Evolutionary conservation across 2,888 invertebrate species (phyloP).

Genomic region (Eremobia ochroleuca): DNA sequence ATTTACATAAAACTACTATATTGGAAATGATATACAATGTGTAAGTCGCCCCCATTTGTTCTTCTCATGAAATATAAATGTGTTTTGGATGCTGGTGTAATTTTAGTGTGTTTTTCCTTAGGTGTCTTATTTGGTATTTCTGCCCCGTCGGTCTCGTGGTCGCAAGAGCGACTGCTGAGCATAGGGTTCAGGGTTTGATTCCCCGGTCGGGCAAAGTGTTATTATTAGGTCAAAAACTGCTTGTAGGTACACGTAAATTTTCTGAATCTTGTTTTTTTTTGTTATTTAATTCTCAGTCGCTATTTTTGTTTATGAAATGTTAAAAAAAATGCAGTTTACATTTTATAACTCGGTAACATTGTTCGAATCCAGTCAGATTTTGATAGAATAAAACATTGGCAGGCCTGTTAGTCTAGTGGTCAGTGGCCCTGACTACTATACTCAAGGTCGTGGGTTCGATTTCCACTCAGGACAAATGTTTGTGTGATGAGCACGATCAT

Average conservation of each 20-base stretch:
- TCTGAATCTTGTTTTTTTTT: not conserved
- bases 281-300: not conserved
- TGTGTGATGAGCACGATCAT: too few relatives aligned
- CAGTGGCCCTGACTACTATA: too few relatives aligned
- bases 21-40: slow-evolving; percentile 86
- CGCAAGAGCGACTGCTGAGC: too few relatives aligned
- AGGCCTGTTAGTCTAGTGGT: too few relatives aligned
- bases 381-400: not conserved
- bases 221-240: not conserved
- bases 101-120: slow-evolving; percentile 7
- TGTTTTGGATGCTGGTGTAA: slow-evolving; percentile 56
- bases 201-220: too few relatives aligned
- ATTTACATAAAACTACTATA: slow-evolving; percentile 90
- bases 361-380: slow-evolving; percentile 23
- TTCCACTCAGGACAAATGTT: too few relatives aligned
- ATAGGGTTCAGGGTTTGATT: too few relatives aligned
- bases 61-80: slow-evolving; percentile 77
- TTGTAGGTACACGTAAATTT: not conserved
- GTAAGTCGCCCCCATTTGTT: slow-evolving; percentile 82
- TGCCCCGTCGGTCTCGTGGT: too few relatives aligned
- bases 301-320: not conserved
- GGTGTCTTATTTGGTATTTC: not conserved
- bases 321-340: not conserved
- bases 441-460: too few relatives aligned
- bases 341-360: slow-evolving; percentile 16